Base-by-base conservation (phyloP, 2,888 invertebrate genomes). In the Agriotes lineatus region DNA sequence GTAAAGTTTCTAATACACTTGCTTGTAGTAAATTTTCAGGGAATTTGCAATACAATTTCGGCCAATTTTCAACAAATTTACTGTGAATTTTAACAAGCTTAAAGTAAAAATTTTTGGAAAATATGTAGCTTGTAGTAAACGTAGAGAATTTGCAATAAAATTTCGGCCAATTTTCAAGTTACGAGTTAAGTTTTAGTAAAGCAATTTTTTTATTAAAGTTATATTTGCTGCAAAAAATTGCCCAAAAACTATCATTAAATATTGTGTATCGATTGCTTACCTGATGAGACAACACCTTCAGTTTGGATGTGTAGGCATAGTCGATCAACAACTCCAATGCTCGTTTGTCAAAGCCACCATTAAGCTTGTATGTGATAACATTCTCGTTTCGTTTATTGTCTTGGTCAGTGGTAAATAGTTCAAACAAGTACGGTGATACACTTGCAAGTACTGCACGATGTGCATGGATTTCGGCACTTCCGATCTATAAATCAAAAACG, bases 371-470 rank as follows among this genome's bases (percentile, higher is more conserved):
- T 7, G 87, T 87, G 58, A 88, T 83, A 54, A 85, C 82, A 76
- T 86, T 87, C 74, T 87, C 86, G 48, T 73, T 81, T 76, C 82
- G 79, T 67, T 82, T 84, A 82, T 76, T 82, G 63, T 88, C 88
- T 73, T 86, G 86, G 74, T 90, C 87, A 44, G 85, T 85, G 69
- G 88, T 88, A 82, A 94, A 92, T 77, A 92, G 84, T 78, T 93
- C 91, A 80, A 94, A 91, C 72, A 95, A 87, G 82, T 91, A 91
- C 3, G 93, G 91, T 74, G 93, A 93, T 52, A 90, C 90, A 74
- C 93, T 91, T 2, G 93, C 94, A 76, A 95, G 86, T 67, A 95
- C 92, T 57, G 93, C 93, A 75, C 92, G 87, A 83, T 96, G 96
- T 10, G 91, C 92, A 72, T 90, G 89, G 56, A 93, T 87, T 83